Evolutionary conservation across 2,888 invertebrate genomes (phyloP).

Genomic region (Leptura quadrifasciata): DNA sequence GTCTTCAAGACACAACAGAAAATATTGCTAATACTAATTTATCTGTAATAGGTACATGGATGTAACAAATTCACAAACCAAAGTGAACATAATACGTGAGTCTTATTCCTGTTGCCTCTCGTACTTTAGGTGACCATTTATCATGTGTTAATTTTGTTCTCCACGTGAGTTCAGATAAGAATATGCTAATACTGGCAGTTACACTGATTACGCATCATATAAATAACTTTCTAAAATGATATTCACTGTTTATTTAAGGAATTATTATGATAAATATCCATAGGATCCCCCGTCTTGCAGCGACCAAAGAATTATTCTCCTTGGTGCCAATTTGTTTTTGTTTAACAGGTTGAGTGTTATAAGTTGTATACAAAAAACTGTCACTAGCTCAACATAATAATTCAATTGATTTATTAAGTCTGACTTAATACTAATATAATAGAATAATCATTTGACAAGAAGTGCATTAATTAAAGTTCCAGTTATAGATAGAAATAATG

Average conservation of each 20-base stretch:
- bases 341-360: neutral
- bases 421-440: no score
- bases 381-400: neutral
- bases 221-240: constrained; percentile 62
- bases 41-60: neutral
- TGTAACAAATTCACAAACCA: neutral
- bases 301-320: constrained; percentile 36
- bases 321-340: constrained; percentile 18
- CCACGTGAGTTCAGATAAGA: constrained; percentile 60
- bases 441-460: no score
- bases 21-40: no score
- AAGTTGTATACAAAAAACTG: constrained; percentile 6
- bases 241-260: constrained; percentile 60
- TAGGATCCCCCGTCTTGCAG: constrained; percentile 21
- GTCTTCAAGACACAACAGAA: no score
- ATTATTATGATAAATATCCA: constrained; percentile 59
- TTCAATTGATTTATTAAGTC: no score
- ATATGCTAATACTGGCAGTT: constrained; percentile 62
- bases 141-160: constrained; percentile 62
- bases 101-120: neutral
- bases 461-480: no score
- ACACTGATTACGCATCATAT: constrained; percentile 61
- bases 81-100: neutral
- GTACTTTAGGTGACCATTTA: constrained; percentile 51
- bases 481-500: no score